Evolutionary conservation across 2,888 invertebrate genomes (phyloP).

Genomic region (Melipona bicolor): DNA sequence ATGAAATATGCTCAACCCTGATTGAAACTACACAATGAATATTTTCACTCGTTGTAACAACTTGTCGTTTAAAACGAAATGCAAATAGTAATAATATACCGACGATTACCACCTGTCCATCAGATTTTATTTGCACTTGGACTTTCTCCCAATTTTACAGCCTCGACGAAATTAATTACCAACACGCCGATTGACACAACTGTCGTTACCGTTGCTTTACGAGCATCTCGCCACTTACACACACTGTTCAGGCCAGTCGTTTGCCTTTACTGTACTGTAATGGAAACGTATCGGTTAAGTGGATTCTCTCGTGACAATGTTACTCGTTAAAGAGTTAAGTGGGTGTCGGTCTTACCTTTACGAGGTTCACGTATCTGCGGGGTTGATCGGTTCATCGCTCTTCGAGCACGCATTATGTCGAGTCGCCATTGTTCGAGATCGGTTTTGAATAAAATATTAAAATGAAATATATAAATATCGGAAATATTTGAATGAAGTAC

Average conservation of each 20-base stretch:
- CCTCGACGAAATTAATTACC: conserved; percentile 31
- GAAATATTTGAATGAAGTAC: too few species aligned
- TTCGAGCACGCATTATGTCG: neutral
- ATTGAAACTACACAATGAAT: neutral
- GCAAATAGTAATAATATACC: neutral
- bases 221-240: conserved; percentile 2
- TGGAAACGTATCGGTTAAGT: conserved; percentile 30
- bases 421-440: neutral
- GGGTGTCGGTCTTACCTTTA: conserved; percentile 15
- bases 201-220: conserved; percentile 8
- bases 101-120: neutral
- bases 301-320: conserved; percentile 33
- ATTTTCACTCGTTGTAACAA: conserved; percentile 3
- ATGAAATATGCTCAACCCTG: too few species aligned
- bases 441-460: too few species aligned
- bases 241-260: neutral
- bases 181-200: conserved; percentile 6
- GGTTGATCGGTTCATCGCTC: conserved; percentile 4
- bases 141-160: conserved; percentile 43
- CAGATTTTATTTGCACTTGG: conserved; percentile 19
- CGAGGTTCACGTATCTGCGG: neutral
- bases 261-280: conserved; percentile 10
- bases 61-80: neutral
- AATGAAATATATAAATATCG: neutral
- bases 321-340: conserved; percentile 40